Percentiles rank a stretch among this genome's conserved stretches.
Conservation (phyloP, 2,888 invertebrate genomes). For the Erebia ligea region DNA sequence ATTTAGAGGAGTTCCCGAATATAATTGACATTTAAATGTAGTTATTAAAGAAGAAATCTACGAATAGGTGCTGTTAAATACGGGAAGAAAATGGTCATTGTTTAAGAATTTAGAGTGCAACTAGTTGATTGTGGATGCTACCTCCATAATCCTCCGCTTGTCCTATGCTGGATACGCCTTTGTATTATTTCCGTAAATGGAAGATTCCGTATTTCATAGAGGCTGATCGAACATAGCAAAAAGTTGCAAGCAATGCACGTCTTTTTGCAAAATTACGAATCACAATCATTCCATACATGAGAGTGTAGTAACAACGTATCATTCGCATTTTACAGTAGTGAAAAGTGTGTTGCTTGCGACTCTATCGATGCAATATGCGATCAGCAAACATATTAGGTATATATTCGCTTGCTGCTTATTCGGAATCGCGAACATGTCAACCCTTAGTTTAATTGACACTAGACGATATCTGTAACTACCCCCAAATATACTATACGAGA, state of each 20-base stretch:
- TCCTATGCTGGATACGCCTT: background rate
- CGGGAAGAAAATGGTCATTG: background rate
- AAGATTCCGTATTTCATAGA: background rate
- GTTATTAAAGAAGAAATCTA: background rate
- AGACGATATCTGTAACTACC: conserved; percentile 76
- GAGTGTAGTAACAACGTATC: background rate
- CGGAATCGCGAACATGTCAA: conserved; percentile 50
- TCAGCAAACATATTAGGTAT: background rate
- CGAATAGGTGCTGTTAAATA: background rate
- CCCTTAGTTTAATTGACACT: conserved; percentile 73
- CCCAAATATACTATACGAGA: conserved; percentile 69
- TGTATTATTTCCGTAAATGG: background rate
- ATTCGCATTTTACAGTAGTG: background rate
- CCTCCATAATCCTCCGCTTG: background rate
- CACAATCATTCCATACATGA: background rate
- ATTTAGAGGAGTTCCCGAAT: background rate
- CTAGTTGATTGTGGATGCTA: background rate
- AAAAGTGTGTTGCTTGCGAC: background rate
- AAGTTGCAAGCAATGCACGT: background rate
- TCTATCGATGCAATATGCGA: background rate
- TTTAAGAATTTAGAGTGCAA: background rate
- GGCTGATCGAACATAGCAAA: background rate
- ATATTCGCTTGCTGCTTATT: conserved; percentile 10
- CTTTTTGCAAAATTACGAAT: background rate
- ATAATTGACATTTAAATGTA: conserved; percentile 16